phyloP scores from a whole-genome alignment of 1,140 invertebrate species.

The Phthorimaea operculella region DNA sequence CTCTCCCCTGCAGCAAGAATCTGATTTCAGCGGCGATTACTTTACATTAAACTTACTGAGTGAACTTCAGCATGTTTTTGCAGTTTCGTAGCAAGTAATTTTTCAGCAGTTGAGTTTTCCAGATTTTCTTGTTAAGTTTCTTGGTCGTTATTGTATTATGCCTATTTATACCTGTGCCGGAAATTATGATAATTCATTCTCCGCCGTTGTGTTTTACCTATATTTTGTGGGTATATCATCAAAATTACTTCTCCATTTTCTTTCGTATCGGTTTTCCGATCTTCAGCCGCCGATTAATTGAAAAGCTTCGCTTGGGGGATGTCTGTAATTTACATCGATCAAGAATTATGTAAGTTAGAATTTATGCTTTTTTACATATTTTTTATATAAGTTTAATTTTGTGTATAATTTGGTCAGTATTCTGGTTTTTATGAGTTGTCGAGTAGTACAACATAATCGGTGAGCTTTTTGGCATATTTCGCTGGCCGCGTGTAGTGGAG shows the following conservation, averaged over 20 bases:
- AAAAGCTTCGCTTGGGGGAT: neutral
- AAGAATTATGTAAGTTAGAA: neutral
- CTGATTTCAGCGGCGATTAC: neutral
- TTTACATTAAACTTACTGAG: neutral
- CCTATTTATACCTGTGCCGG: no score
- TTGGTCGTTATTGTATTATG: no score
- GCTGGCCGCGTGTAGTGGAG: constrained; percentile 11
- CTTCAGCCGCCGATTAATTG: neutral
- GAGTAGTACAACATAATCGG: no score
- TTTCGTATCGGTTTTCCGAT: constrained; percentile 4
- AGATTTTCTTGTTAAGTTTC: no score
- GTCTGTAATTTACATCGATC: neutral
- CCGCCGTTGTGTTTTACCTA: neutral
- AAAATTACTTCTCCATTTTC: constrained; percentile 3
- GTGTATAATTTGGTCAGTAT: no score
- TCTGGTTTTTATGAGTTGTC: no score
- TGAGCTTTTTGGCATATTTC: neutral
- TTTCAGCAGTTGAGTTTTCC: no score
- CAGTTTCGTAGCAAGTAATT: no score
- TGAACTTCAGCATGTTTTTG: no score
- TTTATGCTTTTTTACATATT: no score
- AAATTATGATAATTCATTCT: neutral
- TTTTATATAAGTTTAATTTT: no score
- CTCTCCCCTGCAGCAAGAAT: neutral
- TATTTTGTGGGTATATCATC: neutral